phyloP scores from a whole-genome alignment of 2,888 invertebrate species.

The Standfussiana lucernea region DNA sequence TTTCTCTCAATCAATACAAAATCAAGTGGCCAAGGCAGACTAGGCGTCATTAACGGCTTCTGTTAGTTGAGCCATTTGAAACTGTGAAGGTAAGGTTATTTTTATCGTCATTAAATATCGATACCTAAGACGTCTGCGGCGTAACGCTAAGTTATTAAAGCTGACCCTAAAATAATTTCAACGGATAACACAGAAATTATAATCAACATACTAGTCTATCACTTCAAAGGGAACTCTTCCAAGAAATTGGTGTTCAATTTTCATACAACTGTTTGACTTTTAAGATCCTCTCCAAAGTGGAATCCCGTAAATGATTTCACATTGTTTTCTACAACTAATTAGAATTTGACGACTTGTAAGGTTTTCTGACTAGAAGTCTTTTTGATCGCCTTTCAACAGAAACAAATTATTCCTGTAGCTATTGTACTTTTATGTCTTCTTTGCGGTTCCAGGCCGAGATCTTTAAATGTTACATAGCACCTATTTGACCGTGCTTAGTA shows the following conservation, averaged over 20 bases:
- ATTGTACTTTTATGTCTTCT: neutral
- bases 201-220: neutral
- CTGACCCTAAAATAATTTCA: neutral
- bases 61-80: neutral
- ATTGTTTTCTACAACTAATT: neutral
- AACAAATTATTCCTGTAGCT: neutral
- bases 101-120: neutral
- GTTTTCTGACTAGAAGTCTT: neutral
- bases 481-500: neutral
- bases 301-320: neutral
- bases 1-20: too few relatives aligned
- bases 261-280: neutral
- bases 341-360: neutral
- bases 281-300: neutral
- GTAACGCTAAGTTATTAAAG: neutral
- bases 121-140: neutral
- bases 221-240: slow-evolving; percentile 6
- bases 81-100: neutral
- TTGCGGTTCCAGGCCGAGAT: neutral
- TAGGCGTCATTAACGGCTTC: neutral
- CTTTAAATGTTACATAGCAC: neutral
- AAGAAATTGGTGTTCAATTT: neutral
- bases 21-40: neutral
- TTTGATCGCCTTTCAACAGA: neutral
- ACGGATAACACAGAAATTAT: neutral